A percentile compares a stretch with the other conserved stretches of the same genome.
Evolutionary conservation across 1,140 invertebrate genomes (phyloP).

Genomic region (Hyphantria cunea): DNA sequence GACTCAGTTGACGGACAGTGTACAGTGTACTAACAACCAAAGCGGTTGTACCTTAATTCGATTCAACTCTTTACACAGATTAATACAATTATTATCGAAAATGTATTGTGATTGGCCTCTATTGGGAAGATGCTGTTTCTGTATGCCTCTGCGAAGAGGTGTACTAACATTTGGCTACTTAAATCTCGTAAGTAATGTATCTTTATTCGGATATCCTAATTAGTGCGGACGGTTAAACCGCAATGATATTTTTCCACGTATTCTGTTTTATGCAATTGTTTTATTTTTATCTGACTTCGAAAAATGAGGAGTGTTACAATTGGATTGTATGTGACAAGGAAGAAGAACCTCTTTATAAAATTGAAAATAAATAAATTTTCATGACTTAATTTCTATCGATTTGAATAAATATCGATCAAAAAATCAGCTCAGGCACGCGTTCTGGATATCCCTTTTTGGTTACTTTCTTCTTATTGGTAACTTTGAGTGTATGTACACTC

Average conservation of each 20-base stretch:
- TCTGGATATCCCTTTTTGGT: too few relatives aligned
- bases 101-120: conserved; percentile 65
- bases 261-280: not conserved
- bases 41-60: too few relatives aligned
- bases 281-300: not conserved
- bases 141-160: conserved; percentile 54
- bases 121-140: conserved; percentile 59
- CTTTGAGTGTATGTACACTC: too few relatives aligned
- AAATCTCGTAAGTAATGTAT: conserved; percentile 52
- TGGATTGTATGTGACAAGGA: too few relatives aligned
- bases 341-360: too few relatives aligned
- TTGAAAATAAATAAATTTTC: too few relatives aligned
- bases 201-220: conserved; percentile 7
- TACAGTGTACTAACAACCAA: not conserved
- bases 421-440: too few relatives aligned
- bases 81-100: conserved; percentile 19
- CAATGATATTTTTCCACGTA: conserved; percentile 3
- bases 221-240: not conserved
- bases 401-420: too few relatives aligned
- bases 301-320: too few relatives aligned
- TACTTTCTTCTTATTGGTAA: too few relatives aligned
- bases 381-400: too few relatives aligned
- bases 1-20: not conserved
- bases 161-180: conserved; percentile 56
- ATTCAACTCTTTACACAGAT: conserved; percentile 3